Percentiles rank a stretch among this genome's conserved stretches.
Evolutionary conservation across 2,888 invertebrate species (phyloP).

Genomic region (Camptogramma bilineatum): DNA sequence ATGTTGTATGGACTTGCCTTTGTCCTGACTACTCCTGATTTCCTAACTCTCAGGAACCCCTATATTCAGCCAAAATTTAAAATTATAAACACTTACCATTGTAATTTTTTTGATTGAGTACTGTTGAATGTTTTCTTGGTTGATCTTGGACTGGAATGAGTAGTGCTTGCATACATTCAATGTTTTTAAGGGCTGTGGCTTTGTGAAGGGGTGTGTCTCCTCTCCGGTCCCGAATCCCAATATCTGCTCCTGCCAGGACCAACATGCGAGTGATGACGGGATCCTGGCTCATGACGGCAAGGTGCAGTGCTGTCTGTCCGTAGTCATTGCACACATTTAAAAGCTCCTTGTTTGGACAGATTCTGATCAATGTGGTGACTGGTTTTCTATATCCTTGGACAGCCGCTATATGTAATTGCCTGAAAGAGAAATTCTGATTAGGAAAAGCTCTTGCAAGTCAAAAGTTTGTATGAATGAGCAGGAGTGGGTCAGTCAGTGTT

Average conservation of each 20-base stretch:
- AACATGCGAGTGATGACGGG: slow-evolving; percentile 90
- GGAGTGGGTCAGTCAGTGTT: not conserved
- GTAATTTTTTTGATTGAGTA: slow-evolving; percentile 93
- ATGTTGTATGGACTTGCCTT: not conserved
- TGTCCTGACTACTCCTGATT: not conserved
- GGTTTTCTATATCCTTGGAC: slow-evolving; percentile 90
- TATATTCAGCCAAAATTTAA: not conserved
- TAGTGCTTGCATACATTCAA: slow-evolving; percentile 90
- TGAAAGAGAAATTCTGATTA: slow-evolving; percentile 70
- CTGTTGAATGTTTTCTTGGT: slow-evolving; percentile 74
- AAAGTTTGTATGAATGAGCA: not conserved
- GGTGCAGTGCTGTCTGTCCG: slow-evolving; percentile 93
- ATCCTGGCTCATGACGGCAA: slow-evolving; percentile 92
- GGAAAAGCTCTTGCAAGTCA: not conserved
- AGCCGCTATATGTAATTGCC: slow-evolving; percentile 94
- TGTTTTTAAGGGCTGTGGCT: slow-evolving; percentile 89
- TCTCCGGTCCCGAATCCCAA: slow-evolving; percentile 87
- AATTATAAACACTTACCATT: slow-evolving; percentile 87
- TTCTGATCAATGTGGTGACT: slow-evolving; percentile 89
- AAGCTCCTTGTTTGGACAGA: slow-evolving; percentile 91
- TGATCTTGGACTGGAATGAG: slow-evolving; percentile 84
- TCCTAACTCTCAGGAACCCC: not conserved
- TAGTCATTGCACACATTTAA: slow-evolving; percentile 93
- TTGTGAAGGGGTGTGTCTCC: slow-evolving; percentile 96
- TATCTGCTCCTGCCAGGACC: slow-evolving; percentile 91